A percentile compares a stretch with the other conserved stretches of the same genome.
phyloP scores from a whole-genome alignment of 2,113 vertebrate species.

The Burhinus oedicnemus region DNA sequence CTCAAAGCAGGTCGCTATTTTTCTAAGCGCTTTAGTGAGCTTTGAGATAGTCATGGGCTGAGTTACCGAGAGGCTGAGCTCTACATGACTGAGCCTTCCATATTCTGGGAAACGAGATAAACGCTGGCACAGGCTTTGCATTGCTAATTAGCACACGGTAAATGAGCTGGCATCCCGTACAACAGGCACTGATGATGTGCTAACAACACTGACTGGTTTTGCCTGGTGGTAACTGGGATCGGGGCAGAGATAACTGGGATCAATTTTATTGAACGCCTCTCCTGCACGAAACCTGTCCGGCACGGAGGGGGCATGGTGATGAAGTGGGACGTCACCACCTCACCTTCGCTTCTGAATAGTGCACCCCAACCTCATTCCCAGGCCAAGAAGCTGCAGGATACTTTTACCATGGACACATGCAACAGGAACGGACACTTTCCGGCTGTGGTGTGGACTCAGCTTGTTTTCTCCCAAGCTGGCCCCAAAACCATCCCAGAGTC shows the following conservation, averaged over 20 bases:
- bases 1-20: background rate
- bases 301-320: rapidly evolving
- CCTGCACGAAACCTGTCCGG: background rate
- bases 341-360: no score
- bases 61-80: background rate
- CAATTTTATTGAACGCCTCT: background rate
- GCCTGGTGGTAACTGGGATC: background rate
- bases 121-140: background rate
- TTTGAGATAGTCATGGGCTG: background rate
- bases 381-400: background rate
- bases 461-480: background rate
- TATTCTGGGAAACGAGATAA: background rate
- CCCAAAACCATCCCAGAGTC: background rate
- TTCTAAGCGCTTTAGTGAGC: background rate
- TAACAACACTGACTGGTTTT: background rate
- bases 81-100: background rate
- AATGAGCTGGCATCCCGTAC: background rate
- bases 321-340: background rate
- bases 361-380: background rate
- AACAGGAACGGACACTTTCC: background rate
- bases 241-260: background rate
- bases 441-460: background rate
- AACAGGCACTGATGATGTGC: background rate
- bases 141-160: background rate
- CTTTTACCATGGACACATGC: background rate